Evolutionary conservation across 2,888 invertebrate species (phyloP), one percentile per base, ranked within the genome.

Genomic region (Criorhina ranunculi): DNA sequence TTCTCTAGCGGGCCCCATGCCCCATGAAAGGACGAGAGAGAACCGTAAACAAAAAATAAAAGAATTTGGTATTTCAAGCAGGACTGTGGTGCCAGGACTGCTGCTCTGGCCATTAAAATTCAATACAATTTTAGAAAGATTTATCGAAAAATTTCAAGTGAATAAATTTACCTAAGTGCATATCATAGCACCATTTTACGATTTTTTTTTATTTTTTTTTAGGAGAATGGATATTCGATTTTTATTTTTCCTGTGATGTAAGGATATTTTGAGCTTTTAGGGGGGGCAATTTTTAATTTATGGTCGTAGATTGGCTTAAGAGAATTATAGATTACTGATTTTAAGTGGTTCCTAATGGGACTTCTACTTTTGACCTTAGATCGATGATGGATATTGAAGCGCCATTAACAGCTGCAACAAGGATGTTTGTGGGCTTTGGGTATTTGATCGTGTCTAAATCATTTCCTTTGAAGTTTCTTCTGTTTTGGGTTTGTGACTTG

Each of bases 111-210:
- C 86, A 86, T 86, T 86, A 86, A 86, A 86, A 86, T 86, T 86
- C 86, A 86, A 86, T 86, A 86, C 86, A 86, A 87, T 87, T 87
- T 87, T 87, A 81, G 86, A 86, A 76, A 86, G 86, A 86, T 87
- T 87, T 87, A 87, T 87, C 87, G 87, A 86, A 86, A 87, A 87
- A 86, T 87, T 86, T 86, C 87, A 86, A 86, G 81, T 85, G 86
- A 87, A 87, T 86, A 86, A 79, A 86, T 86, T 86, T 79, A 76
- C 66, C 86, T 87, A 87, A 87, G 87, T 87, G 87, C 87, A 87
- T 86, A 86, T 86, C 87, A 87, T 86, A 86, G 86, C 72, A 86
- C 79, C 86, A 76, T 79, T 81, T 86, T 86, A 55, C 76, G 55
- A 64, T 75, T 85, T 69, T 83, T 42, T 60, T 24, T 24, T n/a